These are phyloP conservation scores for Oopsacas minuta DNA, from an alignment of 37 sponge, comb jelly and placozoan genomes.

Conservation along the genomic window DNA sequence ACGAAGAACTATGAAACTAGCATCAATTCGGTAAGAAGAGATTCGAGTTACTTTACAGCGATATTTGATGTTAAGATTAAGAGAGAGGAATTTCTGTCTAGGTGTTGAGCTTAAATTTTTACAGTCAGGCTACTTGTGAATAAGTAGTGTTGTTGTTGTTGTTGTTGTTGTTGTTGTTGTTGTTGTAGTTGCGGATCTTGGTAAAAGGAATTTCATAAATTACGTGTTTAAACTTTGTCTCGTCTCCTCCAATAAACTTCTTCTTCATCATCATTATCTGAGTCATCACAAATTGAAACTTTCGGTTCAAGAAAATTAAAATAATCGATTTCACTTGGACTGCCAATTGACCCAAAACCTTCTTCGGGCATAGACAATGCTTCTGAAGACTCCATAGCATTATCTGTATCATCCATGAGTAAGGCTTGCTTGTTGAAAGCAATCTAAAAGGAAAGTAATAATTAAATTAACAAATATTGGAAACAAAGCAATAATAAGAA, in stretches of 20 bases:
- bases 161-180: not conserved
- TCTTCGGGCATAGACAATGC: not conserved
- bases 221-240: not conserved
- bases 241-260: constrained; percentile 16
- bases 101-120: not conserved
- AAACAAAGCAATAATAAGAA: too few relatives aligned
- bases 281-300: not conserved
- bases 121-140: not conserved
- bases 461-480: too few relatives aligned
- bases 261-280: constrained; percentile 12
- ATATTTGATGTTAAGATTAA: not conserved
- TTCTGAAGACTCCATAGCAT: not conserved
- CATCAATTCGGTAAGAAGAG: not conserved
- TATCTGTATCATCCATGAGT: not conserved
- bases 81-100: not conserved
- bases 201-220: not conserved
- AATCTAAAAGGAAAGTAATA: not conserved
- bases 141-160: not conserved
- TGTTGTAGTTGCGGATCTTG: too few relatives aligned
- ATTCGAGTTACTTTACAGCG: not conserved
- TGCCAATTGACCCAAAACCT: not conserved
- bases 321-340: not conserved
- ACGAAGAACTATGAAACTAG: not conserved
- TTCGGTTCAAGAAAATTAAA: not conserved
- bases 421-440: not conserved